Base-by-base conservation (phyloP, 1,140 invertebrate species). In the Bicyclus anynana region DNA sequence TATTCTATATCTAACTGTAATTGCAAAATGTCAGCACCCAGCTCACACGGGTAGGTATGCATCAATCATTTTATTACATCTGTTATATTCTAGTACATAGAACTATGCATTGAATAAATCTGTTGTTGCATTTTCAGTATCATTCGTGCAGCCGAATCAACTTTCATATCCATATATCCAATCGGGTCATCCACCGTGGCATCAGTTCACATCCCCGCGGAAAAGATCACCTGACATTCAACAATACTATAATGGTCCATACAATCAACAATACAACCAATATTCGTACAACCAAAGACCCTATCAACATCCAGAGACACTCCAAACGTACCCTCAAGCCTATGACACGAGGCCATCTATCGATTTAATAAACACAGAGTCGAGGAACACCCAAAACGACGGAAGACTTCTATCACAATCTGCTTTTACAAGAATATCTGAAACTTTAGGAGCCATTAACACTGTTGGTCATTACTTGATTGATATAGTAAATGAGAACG, bases 401-500 rank as follows among this genome's bases (percentile, higher is more conserved):
- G 86, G 84, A 38, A 80, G 91, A 51, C 62, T 91, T 18, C 72
- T 92, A 1, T 92, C 91, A 6, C 87, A 91, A 12, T 90, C 91
- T 3, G 90, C 92, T 0, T 92, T 93, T 40, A 90, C 90, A 53
- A 90, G 87, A 63, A 93, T 93, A 74, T 92, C 92, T 1, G 92
- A 93, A 82, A 93, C 92, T 2, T 74, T 93, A 6, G 95, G 94
- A 53, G 94, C 94, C 16, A 90, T 95, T 3, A 96, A 96, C 63
- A 95, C 94, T 12, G 93, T 96, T 0, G 95, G 95, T 0, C 92
- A 93, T 71, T 95, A 95, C 72, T 90, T 96, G 47, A 94, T 97
- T 0, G 95, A 96, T 64, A 95, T 95, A 89, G 95, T 90, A 0
- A 91, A 68, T 53, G 89, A 74, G 53, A 82, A 80, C 53, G 79